Conservation (phyloP, 2,113 vertebrate species). For the Gallinago paraguaiae region DNA sequence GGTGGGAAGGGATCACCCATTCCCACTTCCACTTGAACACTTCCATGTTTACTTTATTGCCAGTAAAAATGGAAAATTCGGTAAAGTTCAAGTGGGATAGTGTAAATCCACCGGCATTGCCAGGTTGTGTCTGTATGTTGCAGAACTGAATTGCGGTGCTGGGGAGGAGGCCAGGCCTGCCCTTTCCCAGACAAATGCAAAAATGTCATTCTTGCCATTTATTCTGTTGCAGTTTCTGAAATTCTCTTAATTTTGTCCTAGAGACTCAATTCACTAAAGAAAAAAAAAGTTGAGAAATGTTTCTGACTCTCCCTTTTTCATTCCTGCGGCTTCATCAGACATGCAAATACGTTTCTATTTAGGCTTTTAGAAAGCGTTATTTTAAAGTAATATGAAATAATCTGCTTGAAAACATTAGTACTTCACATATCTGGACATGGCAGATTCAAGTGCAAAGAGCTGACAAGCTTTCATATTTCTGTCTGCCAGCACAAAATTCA, state of each 20-base stretch:
- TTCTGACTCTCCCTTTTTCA: not conserved
- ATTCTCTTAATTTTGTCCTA: not conserved
- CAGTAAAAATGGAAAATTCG: not conserved
- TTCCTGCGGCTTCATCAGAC: slow-evolving; percentile 45
- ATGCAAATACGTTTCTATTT: slow-evolving; percentile 50
- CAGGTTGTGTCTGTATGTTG: not conserved
- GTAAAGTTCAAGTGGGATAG: not conserved
- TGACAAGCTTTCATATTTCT: slow-evolving; percentile 77
- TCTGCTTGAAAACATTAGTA: slow-evolving; percentile 40
- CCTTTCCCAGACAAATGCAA: not conserved
- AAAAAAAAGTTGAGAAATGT: not conserved
- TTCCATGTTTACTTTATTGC: not conserved
- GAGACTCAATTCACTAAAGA: not conserved
- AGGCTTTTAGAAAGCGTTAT: slow-evolving; percentile 15
- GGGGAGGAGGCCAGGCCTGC: not conserved
- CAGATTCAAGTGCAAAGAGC: slow-evolving; percentile 67
- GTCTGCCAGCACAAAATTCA: slow-evolving; percentile 76
- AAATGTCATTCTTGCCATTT: not conserved
- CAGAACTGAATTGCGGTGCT: not conserved
- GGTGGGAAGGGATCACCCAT: too few species aligned
- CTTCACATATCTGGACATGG: slow-evolving; percentile 71
- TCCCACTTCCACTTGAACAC: too few species aligned
- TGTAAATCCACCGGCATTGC: not conserved
- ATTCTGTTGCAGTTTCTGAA: not conserved
- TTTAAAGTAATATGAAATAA: slow-evolving; percentile 35